Evolutionary conservation across 2,888 invertebrate species (phyloP), one percentile per base, ranked within the genome.

Genomic region (Stenichneumon culpator): DNA sequence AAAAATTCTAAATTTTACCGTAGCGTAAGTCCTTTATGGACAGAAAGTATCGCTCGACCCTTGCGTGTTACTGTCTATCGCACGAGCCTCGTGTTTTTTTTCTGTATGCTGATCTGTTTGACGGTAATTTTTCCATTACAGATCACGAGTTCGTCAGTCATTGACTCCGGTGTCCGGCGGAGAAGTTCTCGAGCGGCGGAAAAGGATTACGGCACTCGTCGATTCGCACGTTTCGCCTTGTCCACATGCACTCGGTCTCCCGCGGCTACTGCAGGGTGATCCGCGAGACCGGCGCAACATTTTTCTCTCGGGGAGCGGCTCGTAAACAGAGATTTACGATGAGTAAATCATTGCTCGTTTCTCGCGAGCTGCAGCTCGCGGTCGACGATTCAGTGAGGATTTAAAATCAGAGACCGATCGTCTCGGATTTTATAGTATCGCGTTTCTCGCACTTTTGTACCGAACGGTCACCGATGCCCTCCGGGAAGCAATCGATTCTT

Each of bases 321-420:
- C 88, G 86, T 90, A 89, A 90, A 89, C 54, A 68, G n/a, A 72
- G 85, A 87, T 90, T 90, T 88, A 90, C 83, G 89, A 86, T 70
- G 78, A 79, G 85, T 79, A 87, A 86, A 86, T 90, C 87, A 89
- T 91, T 91, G 89, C 88, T 85, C 39, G 16, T 69, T 3, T 47
- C 44, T 44, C 39, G 11, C 52, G 16, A 9, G 3, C 7, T 3
- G 47, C 11, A 7, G 28, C 16, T 28, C 19, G 39, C 50, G 44
- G 44, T 32, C 14, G 50, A 28, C 5, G 52, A 81, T 32, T 75
- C 28, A 22, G 39, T 39, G 28, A 28, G 16, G 39, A 63, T 69
- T 75, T 89, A 88, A 90, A 90, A 89, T 90, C 90, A 88, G 90
- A 89, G 75, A 70, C 22, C 54, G 52, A 39, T 7, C 39, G 57